These are phyloP conservation scores for Petrocephalus sullivani DNA, from an alignment of 2,797 vertebrate genomes.

Conservation along the genomic window DNA sequence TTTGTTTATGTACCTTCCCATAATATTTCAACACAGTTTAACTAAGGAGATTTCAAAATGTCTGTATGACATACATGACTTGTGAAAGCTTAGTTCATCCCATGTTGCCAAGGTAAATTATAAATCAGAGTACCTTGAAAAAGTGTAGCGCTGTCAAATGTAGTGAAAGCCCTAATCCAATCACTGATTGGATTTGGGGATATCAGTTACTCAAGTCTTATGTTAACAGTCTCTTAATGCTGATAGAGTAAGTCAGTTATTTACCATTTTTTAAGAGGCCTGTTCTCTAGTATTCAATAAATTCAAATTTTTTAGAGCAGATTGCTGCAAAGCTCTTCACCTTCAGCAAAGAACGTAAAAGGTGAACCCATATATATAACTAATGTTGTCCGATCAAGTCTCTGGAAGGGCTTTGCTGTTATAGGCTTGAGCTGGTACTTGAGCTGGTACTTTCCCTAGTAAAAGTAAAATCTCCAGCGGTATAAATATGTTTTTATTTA, in stretches of 20 bases:
- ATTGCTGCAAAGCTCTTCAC: neutral
- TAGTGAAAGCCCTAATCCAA: neutral
- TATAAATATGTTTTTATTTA: neutral
- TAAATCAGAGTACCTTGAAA: neutral
- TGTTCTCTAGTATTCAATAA: neutral
- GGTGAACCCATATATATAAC: neutral
- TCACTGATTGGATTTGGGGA: neutral
- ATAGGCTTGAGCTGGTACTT: neutral
- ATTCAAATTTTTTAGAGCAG: neutral
- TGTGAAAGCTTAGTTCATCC: neutral
- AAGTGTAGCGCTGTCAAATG: neutral
- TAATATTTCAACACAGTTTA: neutral
- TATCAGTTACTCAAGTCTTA: neutral
- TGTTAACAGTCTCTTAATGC: neutral
- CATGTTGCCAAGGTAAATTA: neutral
- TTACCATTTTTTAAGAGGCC: neutral
- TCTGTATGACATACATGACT: neutral
- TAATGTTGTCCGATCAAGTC: neutral
- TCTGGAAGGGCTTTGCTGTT: neutral
- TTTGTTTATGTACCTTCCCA: neutral
- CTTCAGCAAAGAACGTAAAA: neutral
- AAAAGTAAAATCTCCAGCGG: neutral
- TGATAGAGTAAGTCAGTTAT: neutral
- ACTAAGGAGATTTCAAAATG: neutral
- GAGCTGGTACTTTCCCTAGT: neutral